Conservation (phyloP, 2,113 vertebrate genomes). For the Saguinus imperator region DNA sequence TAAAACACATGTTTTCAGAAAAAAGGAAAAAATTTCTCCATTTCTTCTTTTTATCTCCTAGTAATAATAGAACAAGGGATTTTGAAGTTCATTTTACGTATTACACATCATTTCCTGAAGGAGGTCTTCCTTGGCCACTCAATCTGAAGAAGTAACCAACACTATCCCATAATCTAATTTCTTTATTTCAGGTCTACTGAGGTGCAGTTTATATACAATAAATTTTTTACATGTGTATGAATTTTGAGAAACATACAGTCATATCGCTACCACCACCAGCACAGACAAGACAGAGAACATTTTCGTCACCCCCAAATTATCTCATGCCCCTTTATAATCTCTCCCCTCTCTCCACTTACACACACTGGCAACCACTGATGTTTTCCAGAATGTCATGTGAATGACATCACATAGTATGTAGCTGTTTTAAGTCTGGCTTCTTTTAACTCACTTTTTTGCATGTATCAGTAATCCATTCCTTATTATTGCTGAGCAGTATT, state of each 20-base stretch:
- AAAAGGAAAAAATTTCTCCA: constrained; percentile 7
- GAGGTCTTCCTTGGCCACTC: neutral
- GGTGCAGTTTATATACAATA: neutral
- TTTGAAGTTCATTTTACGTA: neutral
- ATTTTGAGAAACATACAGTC: neutral
- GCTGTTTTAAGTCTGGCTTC: constrained; percentile 4
- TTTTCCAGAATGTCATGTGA: constrained; percentile 34
- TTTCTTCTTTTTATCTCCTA: constrained; percentile 17
- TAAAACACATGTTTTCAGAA: constrained; percentile 55
- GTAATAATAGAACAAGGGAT: constrained; percentile 1
- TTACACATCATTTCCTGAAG: neutral
- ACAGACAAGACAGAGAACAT: neutral
- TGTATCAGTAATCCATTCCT: neutral
- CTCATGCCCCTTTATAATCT: neutral
- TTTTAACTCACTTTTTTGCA: neutral
- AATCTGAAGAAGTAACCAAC: neutral
- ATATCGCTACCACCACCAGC: neutral
- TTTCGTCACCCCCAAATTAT: neutral
- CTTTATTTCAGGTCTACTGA: neutral
- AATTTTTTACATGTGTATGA: neutral
- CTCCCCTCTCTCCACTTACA: neutral
- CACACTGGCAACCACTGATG: neutral
- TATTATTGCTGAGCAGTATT: neutral
- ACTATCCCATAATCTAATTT: neutral
- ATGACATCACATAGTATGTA: neutral